Percentiles rank a stretch among this genome's conserved stretches.
Evolutionary conservation across 2,797 vertebrate species (phyloP).

Genomic region (Malacoctenus gilli): DNA sequence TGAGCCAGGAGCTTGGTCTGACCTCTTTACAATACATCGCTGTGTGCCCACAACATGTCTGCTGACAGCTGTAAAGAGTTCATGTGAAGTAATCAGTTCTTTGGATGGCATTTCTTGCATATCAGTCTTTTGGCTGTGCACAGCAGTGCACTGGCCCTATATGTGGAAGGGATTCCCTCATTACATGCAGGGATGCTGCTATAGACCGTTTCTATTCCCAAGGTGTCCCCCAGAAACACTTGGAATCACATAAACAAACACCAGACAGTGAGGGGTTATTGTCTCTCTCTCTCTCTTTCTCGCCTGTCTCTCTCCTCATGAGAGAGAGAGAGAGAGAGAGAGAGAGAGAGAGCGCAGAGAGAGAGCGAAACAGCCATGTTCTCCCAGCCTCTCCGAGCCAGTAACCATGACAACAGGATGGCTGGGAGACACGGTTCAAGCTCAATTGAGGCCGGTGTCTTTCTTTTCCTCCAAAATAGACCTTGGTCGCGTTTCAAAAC

Average conservation of each 20-base stretch:
- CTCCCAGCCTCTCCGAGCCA: slow-evolving; percentile 89
- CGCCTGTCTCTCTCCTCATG: slow-evolving; percentile 19
- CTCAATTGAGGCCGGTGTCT: slow-evolving; percentile 87
- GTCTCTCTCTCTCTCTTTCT: slow-evolving; percentile 26
- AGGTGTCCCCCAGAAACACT: slow-evolving; percentile 7
- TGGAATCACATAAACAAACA: slow-evolving; percentile 59
- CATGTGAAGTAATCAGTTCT: background rate
- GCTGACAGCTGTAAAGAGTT: background rate
- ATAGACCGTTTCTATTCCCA: background rate
- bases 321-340: slow-evolving; percentile 23
- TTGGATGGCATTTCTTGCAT: slow-evolving; percentile 1
- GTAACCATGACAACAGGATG: slow-evolving; percentile 99
- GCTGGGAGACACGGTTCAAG: slow-evolving; percentile 90
- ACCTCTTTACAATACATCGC: background rate
- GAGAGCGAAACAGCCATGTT: slow-evolving; percentile 87
- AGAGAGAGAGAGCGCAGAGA: slow-evolving; percentile 41
- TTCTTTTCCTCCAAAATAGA: slow-evolving; percentile 79
- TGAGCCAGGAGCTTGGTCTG: background rate
- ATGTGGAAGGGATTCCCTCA: background rate
- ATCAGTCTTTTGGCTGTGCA: background rate
- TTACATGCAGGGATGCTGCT: background rate
- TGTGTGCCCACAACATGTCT: background rate
- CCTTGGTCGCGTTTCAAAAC: slow-evolving; percentile 76
- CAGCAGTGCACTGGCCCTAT: background rate
- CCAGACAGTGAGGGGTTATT: slow-evolving; percentile 34